Percentiles rank a stretch among this genome's conserved stretches.
Conservation (phyloP, 2,888 invertebrate genomes). For the Aplocera efformata region DNA sequence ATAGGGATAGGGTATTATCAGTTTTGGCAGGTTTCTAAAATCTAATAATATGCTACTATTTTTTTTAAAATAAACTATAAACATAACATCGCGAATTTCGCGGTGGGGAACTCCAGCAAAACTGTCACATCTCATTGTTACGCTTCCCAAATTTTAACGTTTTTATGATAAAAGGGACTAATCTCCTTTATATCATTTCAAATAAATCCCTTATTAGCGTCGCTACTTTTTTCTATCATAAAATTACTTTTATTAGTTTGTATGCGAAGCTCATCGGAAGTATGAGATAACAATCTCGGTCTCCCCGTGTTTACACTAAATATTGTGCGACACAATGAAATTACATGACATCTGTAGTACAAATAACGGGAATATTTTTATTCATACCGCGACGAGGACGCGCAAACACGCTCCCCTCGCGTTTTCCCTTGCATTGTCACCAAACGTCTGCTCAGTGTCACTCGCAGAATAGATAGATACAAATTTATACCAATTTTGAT, state of each 20-base stretch:
- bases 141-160: conserved; percentile 41
- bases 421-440: conserved; percentile 61
- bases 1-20: conserved; percentile 4
- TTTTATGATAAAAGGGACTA: conserved; percentile 53
- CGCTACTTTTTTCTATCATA: conserved; percentile 54
- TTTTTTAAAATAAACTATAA: conserved; percentile 3
- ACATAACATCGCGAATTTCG: conserved; percentile 16
- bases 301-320: conserved; percentile 78
- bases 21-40: no score
- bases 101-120: conserved; percentile 18
- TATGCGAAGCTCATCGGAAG: conserved; percentile 59
- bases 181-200: conserved; percentile 63
- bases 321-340: conserved; percentile 78
- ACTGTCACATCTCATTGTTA: conserved; percentile 28
- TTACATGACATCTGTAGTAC: conserved; percentile 81
- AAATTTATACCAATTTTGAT: conserved; percentile 30
- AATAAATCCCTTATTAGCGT: conserved; percentile 70
- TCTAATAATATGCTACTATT: no score
- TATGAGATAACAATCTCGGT: conserved; percentile 71
- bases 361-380: conserved; percentile 80
- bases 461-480: conserved; percentile 32
- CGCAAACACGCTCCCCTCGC: conserved; percentile 70
- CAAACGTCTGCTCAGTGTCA: conserved; percentile 71
- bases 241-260: conserved; percentile 61
- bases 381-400: conserved; percentile 66